Evolutionary conservation across 2,113 vertebrate genomes (phyloP).

Genomic region (zebrafish (Danio rerio)): DNA sequence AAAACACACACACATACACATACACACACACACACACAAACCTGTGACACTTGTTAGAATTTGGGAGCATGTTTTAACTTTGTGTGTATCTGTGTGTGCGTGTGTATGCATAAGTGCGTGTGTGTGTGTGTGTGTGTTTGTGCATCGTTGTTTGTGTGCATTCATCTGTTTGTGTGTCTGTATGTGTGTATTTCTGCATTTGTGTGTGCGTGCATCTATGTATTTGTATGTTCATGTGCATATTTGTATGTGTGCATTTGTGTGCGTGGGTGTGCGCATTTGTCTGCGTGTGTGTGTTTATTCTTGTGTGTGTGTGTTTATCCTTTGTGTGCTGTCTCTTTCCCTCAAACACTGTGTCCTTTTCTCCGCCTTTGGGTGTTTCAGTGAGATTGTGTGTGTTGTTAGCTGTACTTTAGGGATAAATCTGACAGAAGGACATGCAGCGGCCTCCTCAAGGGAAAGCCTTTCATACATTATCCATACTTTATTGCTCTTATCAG

Average conservation of each 20-base stretch:
- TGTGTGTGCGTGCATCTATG: too few relatives aligned
- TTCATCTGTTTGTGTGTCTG: too few relatives aligned
- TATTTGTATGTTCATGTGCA: background rate
- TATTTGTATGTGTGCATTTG: slow-evolving; percentile 33
- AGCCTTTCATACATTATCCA: background rate
- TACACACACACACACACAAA: background rate
- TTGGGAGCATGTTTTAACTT: too few relatives aligned
- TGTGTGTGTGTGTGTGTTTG: too few relatives aligned
- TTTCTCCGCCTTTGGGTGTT: slow-evolving; percentile 16
- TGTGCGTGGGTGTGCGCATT: slow-evolving; percentile 7
- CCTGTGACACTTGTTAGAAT: too few relatives aligned
- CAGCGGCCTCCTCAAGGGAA: background rate
- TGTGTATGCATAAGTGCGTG: too few relatives aligned
- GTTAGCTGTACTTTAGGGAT: background rate
- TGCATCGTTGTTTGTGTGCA: too few relatives aligned
- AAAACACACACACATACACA: background rate
- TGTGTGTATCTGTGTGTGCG: too few relatives aligned
- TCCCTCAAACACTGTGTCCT: slow-evolving; percentile 8
- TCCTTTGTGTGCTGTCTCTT: slow-evolving; percentile 12
- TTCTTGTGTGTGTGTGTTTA: background rate
- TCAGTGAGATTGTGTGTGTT: background rate
- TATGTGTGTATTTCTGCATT: too few relatives aligned
- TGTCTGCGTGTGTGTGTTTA: slow-evolving; percentile 13
- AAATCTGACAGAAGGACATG: background rate
- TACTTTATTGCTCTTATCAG: too few relatives aligned